A percentile compares a stretch with the other conserved stretches of the same genome.
phyloP scores from a whole-genome alignment of 2,113 vertebrate genomes.

The Ibidorhyncha struthersii region DNA sequence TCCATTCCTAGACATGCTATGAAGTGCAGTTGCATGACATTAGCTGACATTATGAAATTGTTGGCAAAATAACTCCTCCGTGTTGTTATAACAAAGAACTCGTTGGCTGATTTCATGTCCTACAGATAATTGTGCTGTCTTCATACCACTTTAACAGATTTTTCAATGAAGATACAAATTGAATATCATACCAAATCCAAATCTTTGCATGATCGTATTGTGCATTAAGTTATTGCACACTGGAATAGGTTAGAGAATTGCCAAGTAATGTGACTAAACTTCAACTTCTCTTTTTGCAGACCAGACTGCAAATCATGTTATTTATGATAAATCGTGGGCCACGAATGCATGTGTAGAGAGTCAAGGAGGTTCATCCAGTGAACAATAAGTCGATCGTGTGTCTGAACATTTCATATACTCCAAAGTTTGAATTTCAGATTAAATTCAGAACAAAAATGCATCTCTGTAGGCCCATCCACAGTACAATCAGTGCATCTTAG shows the following conservation, averaged over 20 bases:
- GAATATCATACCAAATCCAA: not conserved
- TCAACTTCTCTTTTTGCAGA: not conserved
- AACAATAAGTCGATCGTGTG: not conserved
- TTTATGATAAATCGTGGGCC: not conserved
- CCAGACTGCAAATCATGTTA: not conserved
- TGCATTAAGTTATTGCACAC: not conserved
- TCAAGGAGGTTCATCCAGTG: not conserved
- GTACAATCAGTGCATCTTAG: not conserved
- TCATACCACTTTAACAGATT: slow-evolving; percentile 8
- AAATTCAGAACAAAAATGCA: not conserved
- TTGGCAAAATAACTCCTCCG: slow-evolving; percentile 32
- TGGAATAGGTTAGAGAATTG: not conserved
- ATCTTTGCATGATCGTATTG: not conserved
- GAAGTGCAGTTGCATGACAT: not conserved
- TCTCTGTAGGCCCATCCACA: not conserved
- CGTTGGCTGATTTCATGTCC: not conserved
- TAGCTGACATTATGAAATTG: not conserved
- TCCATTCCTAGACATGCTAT: not conserved
- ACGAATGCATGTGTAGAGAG: not conserved
- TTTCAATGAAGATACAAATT: not conserved
- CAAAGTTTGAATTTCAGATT: not conserved
- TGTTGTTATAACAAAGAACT: slow-evolving; percentile 26
- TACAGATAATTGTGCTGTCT: slow-evolving; percentile 9
- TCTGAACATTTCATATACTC: not conserved
- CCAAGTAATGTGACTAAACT: not conserved